A percentile compares a stretch with the other conserved stretches of the same genome.
These are phyloP conservation scores for Aspidoscelis tigris DNA, from an alignment of 2,113 vertebrate species.

Conservation along the genomic window DNA sequence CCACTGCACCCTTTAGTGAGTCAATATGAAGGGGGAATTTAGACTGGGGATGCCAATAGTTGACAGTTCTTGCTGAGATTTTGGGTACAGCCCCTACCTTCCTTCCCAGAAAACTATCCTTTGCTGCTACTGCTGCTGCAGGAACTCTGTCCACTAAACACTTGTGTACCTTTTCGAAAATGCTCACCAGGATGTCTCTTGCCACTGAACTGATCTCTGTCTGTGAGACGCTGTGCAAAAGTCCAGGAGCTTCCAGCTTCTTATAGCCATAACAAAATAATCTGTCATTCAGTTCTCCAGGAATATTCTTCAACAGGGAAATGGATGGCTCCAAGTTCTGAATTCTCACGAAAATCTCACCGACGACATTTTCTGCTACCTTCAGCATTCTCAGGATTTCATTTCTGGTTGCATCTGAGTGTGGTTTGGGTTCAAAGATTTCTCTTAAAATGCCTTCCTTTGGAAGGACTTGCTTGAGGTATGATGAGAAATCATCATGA, in stretches of 20 bases:
- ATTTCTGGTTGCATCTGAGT: background rate
- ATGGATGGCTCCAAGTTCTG: background rate
- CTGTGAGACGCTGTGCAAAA: background rate
- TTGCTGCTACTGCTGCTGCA: no score
- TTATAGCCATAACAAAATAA: background rate
- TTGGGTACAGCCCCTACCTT: background rate
- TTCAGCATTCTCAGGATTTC: conserved; percentile 19
- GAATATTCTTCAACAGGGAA: conserved; percentile 7
- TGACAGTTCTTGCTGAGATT: no score
- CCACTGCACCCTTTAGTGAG: background rate
- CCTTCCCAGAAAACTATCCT: background rate
- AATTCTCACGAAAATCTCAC: background rate
- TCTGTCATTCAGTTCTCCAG: background rate
- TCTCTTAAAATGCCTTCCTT: conserved; percentile 32
- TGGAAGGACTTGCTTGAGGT: conserved; percentile 28
- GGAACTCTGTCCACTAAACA: background rate
- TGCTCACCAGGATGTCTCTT: background rate
- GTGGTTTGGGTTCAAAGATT: conserved; percentile 10
- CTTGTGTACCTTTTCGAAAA: conserved; percentile 27
- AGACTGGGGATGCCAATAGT: background rate
- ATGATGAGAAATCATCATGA: background rate
- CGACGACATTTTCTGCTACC: background rate
- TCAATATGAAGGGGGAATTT: fast-evolving
- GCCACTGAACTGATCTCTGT: background rate
- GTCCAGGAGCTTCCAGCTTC: fast-evolving